phyloP scores from a whole-genome alignment of 2,888 invertebrate species.

The Cylindroiulus punctatus region DNA sequence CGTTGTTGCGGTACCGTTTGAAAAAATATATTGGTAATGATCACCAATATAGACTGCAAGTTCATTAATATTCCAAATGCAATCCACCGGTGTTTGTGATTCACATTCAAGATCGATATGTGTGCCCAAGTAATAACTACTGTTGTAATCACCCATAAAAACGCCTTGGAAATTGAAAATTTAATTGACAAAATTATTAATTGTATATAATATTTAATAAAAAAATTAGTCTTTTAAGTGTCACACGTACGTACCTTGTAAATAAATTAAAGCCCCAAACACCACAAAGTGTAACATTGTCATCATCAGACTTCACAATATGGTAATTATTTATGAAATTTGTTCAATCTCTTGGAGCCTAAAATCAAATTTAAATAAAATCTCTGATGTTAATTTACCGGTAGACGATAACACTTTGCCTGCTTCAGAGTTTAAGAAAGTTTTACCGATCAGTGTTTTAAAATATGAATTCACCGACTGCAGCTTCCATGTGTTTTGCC shows the following conservation, averaged over 20 bases:
- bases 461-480: no score
- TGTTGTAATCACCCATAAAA: not conserved
- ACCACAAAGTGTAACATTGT: not conserved
- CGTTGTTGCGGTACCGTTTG: conserved; percentile 11
- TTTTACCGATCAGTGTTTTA: no score
- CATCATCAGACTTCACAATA: not conserved
- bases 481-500: no score
- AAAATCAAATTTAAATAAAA: not conserved
- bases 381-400: no score
- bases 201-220: no score
- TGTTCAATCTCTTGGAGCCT: not conserved
- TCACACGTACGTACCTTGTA: not conserved
- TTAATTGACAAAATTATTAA: not conserved
- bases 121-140: conserved; percentile 15
- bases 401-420: no score
- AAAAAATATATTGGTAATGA: conserved; percentile 15
- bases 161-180: not conserved
- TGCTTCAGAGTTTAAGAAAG: no score
- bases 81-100: conserved; percentile 31
- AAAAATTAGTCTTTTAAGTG: not conserved
- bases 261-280: not conserved
- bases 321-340: not conserved
- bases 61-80: not conserved
- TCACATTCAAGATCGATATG: not conserved
- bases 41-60: not conserved